Evolutionary conservation across 1,140 invertebrate species (phyloP).

Genomic region (Drosophila paulistorum): DNA sequence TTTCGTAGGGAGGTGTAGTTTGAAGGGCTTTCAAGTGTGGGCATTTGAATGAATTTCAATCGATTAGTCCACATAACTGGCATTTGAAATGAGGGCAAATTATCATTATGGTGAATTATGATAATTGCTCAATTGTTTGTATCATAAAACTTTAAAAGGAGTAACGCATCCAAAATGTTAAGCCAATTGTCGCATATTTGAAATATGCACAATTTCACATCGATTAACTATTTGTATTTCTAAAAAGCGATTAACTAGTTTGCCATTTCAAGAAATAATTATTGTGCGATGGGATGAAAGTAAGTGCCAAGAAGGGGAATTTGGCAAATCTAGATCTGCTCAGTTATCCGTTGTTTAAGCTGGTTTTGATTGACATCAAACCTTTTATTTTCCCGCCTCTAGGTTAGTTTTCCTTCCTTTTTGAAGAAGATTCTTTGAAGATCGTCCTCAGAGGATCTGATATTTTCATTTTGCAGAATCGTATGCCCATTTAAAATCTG

Average conservation of each 20-base stretch:
- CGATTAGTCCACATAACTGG: constrained; percentile 4
- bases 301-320: no score
- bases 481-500: no score
- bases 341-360: no score
- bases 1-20: not conserved
- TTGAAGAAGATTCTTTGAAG: no score
- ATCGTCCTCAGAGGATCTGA: no score
- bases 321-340: no score
- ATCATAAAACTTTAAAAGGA: not conserved
- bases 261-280: no score
- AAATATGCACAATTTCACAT: not conserved
- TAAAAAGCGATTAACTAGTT: not conserved
- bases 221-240: not conserved
- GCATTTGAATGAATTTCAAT: constrained; percentile 26
- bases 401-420: no score
- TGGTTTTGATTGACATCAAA: no score
- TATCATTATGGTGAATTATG: constrained; percentile 55
- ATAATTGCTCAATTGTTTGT: constrained; percentile 56
- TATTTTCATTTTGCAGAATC: no score
- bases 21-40: not conserved
- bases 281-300: no score
- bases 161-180: not conserved
- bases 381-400: no score
- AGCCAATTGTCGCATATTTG: constrained; percentile 1
- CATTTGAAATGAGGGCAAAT: constrained; percentile 38